Evolutionary conservation across 2,113 vertebrate species (phyloP), one percentile per base, ranked within the genome.

Genomic region (Oryzias woworae): DNA sequence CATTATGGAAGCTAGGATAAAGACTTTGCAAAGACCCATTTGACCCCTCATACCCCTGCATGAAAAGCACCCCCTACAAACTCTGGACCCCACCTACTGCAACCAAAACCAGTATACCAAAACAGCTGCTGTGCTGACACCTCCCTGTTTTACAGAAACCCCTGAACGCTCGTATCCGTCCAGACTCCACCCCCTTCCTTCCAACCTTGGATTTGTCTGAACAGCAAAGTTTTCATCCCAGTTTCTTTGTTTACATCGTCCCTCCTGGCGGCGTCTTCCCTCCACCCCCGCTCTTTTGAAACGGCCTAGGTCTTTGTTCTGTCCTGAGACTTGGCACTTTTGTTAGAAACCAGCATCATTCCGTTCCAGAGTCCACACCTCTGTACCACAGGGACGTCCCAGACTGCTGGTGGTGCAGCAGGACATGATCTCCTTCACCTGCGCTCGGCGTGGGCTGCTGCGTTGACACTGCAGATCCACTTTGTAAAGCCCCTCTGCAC

Each of bases 1-100:
- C 95, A 97, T 91, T 96, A 97, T 42, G 95, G 95, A 74, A 96
- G 94, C 92, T 96, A 95, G 92, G 88, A 80, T 5, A 58, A 81
- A 78, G 74, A 80, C 53, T 57, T 54, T 7, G 23, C 53, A 31
- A 59, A 61, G 64, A 66, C 81, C 45, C 63, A 58, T 58, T 47
- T 36, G 53, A 46, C 73, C 55, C 74, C 76, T 66, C 77, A 71
- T 47, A 20, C 53, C 67, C 12, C 48, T 5, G 8, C 17, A 48
- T n/a, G n/a, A 22, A 50, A 23, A 50, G 14, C 12, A 50, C 12
- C 20, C 13, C 20, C 12, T 14, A 23, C 4, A 52, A 43, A 45
- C 46, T 53, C 20, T 77, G 67, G 82, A 80, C 66, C 31, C 58
- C 65, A 81, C 71, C 68, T 56, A 80, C 73, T 42, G 54, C 81